These are phyloP conservation scores for Euura saliciscinereae DNA, from an alignment of 1,140 invertebrate species.

Conservation along the genomic window DNA sequence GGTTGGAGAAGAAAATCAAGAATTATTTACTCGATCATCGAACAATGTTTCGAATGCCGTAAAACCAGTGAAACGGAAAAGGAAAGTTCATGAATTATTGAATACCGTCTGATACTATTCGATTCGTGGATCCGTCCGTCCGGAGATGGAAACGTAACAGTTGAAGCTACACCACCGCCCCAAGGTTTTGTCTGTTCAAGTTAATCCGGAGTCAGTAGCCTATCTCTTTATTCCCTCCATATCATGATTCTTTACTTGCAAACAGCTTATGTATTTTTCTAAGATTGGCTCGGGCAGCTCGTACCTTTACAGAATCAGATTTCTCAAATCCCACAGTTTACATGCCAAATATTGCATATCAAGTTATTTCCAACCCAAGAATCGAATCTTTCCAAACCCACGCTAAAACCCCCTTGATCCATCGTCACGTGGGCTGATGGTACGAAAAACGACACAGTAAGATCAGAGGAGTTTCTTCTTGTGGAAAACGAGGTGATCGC, in stretches of 20 bases:
- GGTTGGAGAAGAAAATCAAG: neutral
- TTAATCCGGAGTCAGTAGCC: neutral
- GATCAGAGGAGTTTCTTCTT: neutral
- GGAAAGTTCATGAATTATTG: constrained; percentile 6
- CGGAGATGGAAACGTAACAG: constrained; percentile 1
- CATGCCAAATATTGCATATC: neutral
- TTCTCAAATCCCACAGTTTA: neutral
- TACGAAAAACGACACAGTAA: too few species aligned
- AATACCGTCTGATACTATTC: neutral
- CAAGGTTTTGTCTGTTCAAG: neutral
- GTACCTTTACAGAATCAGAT: neutral
- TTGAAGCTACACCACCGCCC: neutral
- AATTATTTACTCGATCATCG: neutral
- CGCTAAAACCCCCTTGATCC: too few species aligned
- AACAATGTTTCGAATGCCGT: constrained; percentile 1
- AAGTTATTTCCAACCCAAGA: neutral
- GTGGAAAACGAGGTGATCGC: neutral
- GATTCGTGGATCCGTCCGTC: neutral
- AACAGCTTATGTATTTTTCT: constrained; percentile 3
- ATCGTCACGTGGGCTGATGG: too few species aligned
- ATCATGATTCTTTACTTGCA: neutral
- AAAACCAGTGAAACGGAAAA: neutral
- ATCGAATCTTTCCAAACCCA: too few species aligned
- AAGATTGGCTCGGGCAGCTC: neutral
- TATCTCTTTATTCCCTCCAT: neutral